These are phyloP conservation scores for Thalassarche chlororhynchos DNA, from an alignment of 2,113 vertebrate genomes.

Conservation along the genomic window DNA sequence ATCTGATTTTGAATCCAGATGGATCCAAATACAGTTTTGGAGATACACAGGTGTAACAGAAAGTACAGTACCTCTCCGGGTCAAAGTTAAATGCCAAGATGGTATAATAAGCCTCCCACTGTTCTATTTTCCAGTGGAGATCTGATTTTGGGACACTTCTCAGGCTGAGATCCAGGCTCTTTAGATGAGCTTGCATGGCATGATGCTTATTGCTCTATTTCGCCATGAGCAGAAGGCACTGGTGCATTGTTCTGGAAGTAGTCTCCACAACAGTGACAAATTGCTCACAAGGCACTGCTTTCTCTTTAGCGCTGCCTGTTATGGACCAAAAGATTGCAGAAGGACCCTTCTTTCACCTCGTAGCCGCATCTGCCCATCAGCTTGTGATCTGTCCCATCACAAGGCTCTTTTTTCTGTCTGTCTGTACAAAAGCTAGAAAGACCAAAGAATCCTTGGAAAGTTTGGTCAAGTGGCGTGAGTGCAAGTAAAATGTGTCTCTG, in stretches of 20 bases:
- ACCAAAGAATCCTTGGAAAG: background rate
- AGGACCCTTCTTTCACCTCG: background rate
- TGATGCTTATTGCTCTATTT: background rate
- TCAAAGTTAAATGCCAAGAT: background rate
- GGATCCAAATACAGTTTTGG: background rate
- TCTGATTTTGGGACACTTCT: background rate
- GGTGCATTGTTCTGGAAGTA: background rate
- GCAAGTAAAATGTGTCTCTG: background rate
- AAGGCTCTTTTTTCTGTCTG: background rate
- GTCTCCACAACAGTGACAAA: background rate
- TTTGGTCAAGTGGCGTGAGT: accelerated
- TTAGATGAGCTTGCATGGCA: background rate
- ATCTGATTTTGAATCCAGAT: background rate
- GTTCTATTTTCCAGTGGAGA: background rate
- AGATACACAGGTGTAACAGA: background rate
- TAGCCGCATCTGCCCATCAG: background rate
- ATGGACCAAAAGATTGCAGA: background rate
- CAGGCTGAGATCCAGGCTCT: background rate
- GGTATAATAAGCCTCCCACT: background rate
- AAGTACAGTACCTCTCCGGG: background rate
- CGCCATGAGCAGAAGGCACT: background rate
- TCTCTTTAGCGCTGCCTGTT: background rate
- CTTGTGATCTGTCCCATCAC: too few relatives aligned
- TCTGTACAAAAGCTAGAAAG: background rate
- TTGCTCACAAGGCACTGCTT: background rate